Evolutionary conservation across 2,113 vertebrate species (phyloP), one percentile per base, ranked within the genome.

Genomic region (Paradoxurus hermaphroditus): DNA sequence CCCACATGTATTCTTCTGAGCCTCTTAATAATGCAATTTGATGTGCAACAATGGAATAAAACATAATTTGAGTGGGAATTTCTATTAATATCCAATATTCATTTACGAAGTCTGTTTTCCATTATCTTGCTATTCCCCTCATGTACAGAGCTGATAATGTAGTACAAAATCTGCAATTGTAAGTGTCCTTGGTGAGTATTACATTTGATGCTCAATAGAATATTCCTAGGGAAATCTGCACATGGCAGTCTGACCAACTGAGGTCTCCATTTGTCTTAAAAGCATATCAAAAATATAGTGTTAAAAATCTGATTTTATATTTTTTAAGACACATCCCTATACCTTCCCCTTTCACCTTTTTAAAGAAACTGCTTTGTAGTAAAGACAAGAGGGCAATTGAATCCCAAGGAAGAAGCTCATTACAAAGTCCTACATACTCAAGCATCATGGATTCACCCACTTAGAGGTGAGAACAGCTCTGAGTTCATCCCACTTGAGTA

Each of bases 61-160:
- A 81, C 31, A 70, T 94, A 87, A 97, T 90, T 95, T 97, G 91
- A 95, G n/a, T 86, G 87, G 91, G 56, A 95, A 93, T 95, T 95
- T 9, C 23, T 95, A 92, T 97, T 97, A 96, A 84, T 59, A 92
- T 73, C 79, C 59, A 87, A 41, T 82, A 96, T 96, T 93, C 94
- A 96, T 95, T 96, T 92, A 68, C 44, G 90, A 90, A 87, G 53
- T 67, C 90, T 94, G n/a, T 65, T 97, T 91, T 72, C 95, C 94
- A 94, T 94, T 97, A 44, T 84, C 70, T 97, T 78, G 11, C 36
- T 78, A 75, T 82, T 95, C 90, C 87, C 79, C 51, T 89, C 92
- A 70, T 41, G 95, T 86, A 63, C 53, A 19, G 67, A 97, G 91
- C 86, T 27, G 49, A 96, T 79, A 95, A 46, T 77, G 25, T 44